Evolutionary conservation across 2,113 vertebrate species (phyloP).

Genomic region (Pholis gunnellus): DNA sequence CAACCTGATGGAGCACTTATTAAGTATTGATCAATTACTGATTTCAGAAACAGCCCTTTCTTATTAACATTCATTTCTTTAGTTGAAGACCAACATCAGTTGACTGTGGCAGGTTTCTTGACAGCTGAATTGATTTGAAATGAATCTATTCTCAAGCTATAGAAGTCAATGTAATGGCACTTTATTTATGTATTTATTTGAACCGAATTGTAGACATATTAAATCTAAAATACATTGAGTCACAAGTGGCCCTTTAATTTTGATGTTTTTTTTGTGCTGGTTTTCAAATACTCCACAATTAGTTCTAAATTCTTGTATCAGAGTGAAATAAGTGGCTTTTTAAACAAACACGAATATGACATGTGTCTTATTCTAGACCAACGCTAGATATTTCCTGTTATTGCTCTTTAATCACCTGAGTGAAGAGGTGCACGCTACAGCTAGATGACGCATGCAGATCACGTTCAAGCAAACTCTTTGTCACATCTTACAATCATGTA

Average conservation of each 20-base stretch:
- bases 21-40: constrained; percentile 53
- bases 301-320: background rate
- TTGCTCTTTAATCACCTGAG: constrained; percentile 4
- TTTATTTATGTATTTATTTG: background rate
- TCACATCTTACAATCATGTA: constrained; percentile 15
- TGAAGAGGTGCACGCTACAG: background rate
- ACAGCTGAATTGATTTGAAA: background rate
- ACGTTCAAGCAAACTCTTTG: constrained; percentile 12
- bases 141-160: background rate
- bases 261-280: background rate
- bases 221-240: background rate
- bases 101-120: background rate
- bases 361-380: background rate
- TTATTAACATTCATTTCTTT: constrained; percentile 9
- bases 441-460: constrained; percentile 18
- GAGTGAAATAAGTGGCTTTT: background rate
- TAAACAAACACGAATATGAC: no score
- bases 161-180: background rate
- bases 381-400: background rate
- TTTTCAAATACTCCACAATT: background rate
- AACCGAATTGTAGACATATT: background rate
- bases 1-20: constrained; percentile 36
- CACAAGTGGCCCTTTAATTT: background rate
- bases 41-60: constrained; percentile 9
- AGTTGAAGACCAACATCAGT: constrained; percentile 8